These are phyloP conservation scores for Xyrichtys novacula DNA, from an alignment of 2,797 vertebrate species.

Conservation along the genomic window DNA sequence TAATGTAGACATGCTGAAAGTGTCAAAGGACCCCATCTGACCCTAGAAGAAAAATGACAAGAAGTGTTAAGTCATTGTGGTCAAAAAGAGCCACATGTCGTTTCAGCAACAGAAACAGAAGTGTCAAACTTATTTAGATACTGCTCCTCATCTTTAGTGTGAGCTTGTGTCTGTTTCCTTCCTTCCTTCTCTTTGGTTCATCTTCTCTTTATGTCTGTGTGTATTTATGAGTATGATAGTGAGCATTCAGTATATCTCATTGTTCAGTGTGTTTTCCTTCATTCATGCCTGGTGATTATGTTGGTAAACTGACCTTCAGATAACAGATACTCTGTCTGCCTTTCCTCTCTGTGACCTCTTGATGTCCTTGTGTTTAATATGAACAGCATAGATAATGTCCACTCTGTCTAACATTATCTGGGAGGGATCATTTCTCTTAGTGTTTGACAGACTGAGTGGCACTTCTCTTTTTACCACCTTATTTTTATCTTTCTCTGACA, in stretches of 20 bases:
- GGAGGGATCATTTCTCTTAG: neutral
- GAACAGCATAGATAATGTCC: neutral
- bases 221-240: no score
- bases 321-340: neutral
- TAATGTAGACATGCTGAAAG: no score
- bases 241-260: neutral
- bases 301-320: neutral
- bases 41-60: no score
- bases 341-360: neutral
- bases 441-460: slow-evolving; percentile 3
- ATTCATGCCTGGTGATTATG: neutral
- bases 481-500: neutral
- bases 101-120: no score
- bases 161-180: no score
- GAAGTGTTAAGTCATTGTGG: no score
- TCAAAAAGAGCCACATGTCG: no score
- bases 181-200: no score
- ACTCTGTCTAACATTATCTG: neutral
- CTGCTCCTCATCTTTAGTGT: neutral
- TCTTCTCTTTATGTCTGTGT: no score
- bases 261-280: neutral
- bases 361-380: neutral
- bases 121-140: no score
- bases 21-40: no score
- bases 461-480: neutral